Base-by-base conservation (phyloP, 2,888 invertebrate genomes). In the Zaprionus bogoriensis region DNA sequence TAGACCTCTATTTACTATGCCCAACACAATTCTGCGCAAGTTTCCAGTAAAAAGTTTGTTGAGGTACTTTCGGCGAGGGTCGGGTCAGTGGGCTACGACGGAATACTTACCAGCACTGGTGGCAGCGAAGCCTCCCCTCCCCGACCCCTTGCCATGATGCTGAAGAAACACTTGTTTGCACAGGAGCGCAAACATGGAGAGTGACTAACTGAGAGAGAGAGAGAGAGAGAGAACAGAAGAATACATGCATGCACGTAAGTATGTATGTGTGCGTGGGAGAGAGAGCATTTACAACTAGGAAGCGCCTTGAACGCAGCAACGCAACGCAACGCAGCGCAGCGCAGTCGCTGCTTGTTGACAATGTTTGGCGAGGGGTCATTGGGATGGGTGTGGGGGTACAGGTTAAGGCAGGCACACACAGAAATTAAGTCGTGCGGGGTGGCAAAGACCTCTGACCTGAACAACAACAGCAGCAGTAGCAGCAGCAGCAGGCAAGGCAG, bases 141-240 rank as follows among this genome's bases (percentile, higher is more conserved):
- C 20, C 62, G 52, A 55, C 60, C 45, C n/a, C n/a, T 4, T 7
- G 36, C 14, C 5, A 45, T 66, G 63, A 63, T 66, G 80, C 67
- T 55, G 64, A 86, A 77, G 74, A 78, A 83, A 87, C 87, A 86
- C 87, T 87, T 86, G 87, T 85, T 87, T 82, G 82, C 82, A 82
- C 78, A 82, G 71, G 85, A 84, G 85, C 66, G 62, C 61, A 64
- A 66, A 67, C 48, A 48, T 47, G 36, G 53, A 54, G 50, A 44
- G 57, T 48, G 47, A 45, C 44, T 44, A 54, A 53, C 23, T 22
- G 45, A 73, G 60, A 74, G 68, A 62, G 77, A 20, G 59, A 57
- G 66, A 63, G 59, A 47, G 54, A 30, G 47, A 19, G 27, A 58
- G 60, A 59, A 73, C 59, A 61, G 27, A 65, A 53, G 19, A 46